These are phyloP conservation scores for Stramonita haemastoma DNA, from an alignment of 2,888 invertebrate genomes.

Conservation along the genomic window DNA sequence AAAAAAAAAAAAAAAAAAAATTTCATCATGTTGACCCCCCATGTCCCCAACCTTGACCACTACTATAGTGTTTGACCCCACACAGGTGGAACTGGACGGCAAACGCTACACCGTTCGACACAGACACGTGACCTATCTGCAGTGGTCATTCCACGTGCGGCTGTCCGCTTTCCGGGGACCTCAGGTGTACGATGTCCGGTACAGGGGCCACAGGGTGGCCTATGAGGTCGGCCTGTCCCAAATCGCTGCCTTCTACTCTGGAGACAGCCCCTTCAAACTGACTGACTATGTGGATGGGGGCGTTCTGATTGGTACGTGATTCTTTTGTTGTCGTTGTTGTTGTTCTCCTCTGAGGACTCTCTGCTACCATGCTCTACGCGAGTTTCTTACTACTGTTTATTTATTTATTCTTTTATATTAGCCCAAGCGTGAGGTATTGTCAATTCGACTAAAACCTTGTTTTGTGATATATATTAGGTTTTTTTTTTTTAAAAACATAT, in stretches of 20 bases:
- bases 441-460: too few relatives aligned
- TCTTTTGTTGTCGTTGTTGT: too few relatives aligned
- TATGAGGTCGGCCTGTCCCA: conserved; percentile 72
- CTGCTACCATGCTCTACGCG: too few relatives aligned
- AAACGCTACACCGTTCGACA: conserved; percentile 67
- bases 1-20: too few relatives aligned
- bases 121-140: conserved; percentile 64
- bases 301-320: conserved; percentile 46
- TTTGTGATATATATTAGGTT: too few relatives aligned
- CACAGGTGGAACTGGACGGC: conserved; percentile 66
- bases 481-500: too few relatives aligned
- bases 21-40: too few relatives aligned
- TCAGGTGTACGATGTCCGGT: conserved; percentile 65
- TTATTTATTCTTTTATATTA: too few relatives aligned
- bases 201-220: conserved; percentile 63
- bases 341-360: too few relatives aligned
- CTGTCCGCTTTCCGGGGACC: conserved; percentile 66
- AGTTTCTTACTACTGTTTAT: too few relatives aligned
- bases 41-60: neutral
- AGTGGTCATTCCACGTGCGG: conserved; percentile 69
- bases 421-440: too few relatives aligned
- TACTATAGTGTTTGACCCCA: too few relatives aligned
- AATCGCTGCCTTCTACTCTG: conserved; percentile 68
- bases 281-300: conserved; percentile 63
- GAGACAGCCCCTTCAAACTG: conserved; percentile 53